Evolutionary conservation across 2,113 vertebrate genomes (phyloP), one percentile per base, ranked within the genome.

Genomic region (Dipodomys merriami): DNA sequence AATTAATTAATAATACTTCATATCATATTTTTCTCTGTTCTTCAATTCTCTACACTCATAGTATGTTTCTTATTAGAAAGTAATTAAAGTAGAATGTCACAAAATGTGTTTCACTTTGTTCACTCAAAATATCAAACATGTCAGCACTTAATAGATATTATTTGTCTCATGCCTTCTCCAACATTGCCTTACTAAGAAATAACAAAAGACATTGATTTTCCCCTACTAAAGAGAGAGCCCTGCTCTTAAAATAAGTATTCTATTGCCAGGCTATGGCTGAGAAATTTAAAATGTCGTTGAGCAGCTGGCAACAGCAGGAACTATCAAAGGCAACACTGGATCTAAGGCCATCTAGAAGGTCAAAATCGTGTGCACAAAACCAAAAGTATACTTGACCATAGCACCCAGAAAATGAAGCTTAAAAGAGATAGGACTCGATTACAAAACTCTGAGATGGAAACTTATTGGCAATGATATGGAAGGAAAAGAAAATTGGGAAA

Each of bases 71-170:
- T 67, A 11, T 69, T 73, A 79, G 11, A 87, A 33, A 87, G 62
- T 68, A 78, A 27, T 73, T 77, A 82, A 82, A 77, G 25, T 30
- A 77, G 53, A 91, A 72, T 60, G 19, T 68, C 67, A 79, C 27
- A 81, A 73, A 94, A 73, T 13, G 39, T 29, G 29, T 68, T n/a
- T 23, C 33, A 73, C 22, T 74, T 86, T 68, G 25, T 53, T 92
- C 16, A 20, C 49, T 10, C 49, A n/a, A 53, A 18, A 83, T 62
- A 46, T 73, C 69, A 88, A 81, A 82, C 13, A 20, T 46, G 44
- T 83, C 88, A 88, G 44, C 23, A 90, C 25, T 83, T 90, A 60
- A 73, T 19, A 11, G 73, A 95, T 84, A 69, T 87, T 68, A 67
- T 74, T 86, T 94, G 33, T 33, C 18, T 90, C 64, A 16, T 25